A percentile compares a stretch with the other conserved stretches of the same genome.
Conservation (phyloP, 2,888 invertebrate species). For the Caenorhabditis sulstoni region DNA sequence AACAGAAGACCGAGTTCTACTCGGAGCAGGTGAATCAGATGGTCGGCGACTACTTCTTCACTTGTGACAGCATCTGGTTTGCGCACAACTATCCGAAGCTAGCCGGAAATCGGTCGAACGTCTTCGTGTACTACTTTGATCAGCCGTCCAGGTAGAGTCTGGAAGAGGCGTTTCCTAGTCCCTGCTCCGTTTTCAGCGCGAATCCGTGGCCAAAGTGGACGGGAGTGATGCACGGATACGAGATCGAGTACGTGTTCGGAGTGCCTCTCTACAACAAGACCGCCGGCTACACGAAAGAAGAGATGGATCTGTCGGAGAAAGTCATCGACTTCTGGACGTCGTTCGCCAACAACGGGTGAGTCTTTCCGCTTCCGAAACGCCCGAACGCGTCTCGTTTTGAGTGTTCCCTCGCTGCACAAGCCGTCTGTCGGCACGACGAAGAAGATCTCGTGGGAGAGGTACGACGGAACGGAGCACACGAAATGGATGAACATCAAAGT, state of each 20-base stretch:
- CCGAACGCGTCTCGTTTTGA: too few species aligned
- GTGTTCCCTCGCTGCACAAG: slow-evolving; percentile 48
- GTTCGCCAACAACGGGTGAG: slow-evolving; percentile 74
- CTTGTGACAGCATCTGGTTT: slow-evolving; percentile 79
- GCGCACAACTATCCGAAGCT: slow-evolving; percentile 71
- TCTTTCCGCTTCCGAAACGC: too few species aligned
- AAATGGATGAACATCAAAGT: slow-evolving; percentile 54
- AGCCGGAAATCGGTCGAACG: slow-evolving; percentile 68
- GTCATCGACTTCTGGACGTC: slow-evolving; percentile 77
- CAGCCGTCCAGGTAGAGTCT: slow-evolving; percentile 76
- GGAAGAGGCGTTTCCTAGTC: neutral
- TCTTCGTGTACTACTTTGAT: slow-evolving; percentile 80
- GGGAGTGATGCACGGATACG: slow-evolving; percentile 97
- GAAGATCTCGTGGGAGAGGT: slow-evolving; percentile 53
- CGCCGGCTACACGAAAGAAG: slow-evolving; percentile 73
- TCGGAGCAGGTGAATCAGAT: slow-evolving; percentile 80
- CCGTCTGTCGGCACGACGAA: slow-evolving; percentile 34
- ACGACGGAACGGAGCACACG: slow-evolving; percentile 57
- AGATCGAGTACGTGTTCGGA: slow-evolving; percentile 97
- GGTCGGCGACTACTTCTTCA: slow-evolving; percentile 93
- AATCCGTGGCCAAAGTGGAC: slow-evolving; percentile 81
- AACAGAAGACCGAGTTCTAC: slow-evolving; percentile 67
- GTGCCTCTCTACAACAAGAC: slow-evolving; percentile 85
- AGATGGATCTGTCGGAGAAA: slow-evolving; percentile 71
- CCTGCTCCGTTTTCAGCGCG: slow-evolving; percentile 61